phyloP scores from a whole-genome alignment of 2,888 invertebrate genomes.

The Pseudeuparius sepicola region DNA sequence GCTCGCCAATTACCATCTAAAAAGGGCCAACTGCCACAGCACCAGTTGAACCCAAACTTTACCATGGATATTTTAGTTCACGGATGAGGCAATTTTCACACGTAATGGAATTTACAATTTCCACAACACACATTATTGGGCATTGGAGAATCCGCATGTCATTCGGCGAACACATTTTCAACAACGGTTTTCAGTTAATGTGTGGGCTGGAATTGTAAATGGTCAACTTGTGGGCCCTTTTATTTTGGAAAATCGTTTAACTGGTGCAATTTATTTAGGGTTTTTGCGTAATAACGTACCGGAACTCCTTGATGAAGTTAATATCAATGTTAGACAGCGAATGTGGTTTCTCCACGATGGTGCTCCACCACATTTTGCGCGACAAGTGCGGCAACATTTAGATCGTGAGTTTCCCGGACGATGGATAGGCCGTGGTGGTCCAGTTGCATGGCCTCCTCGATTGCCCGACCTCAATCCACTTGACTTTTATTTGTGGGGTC shows the following conservation, averaged over 20 bases:
- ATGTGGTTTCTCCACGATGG: slow-evolving; percentile 2
- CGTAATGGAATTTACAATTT: slow-evolving; percentile 1
- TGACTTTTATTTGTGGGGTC: slow-evolving; percentile 1
- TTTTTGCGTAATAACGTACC: slow-evolving; percentile 2
- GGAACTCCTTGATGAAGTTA: slow-evolving; percentile 1
- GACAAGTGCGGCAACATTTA: too few relatives aligned
- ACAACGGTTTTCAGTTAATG: slow-evolving; percentile 2
- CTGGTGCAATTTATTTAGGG: background rate
- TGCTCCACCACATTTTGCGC: slow-evolving; percentile 3
- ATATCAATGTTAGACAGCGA: background rate
- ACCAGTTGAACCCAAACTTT: too few relatives aligned
- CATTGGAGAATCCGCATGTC: slow-evolving; percentile 3
- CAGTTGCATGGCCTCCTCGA: background rate
- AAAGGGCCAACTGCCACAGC: too few relatives aligned
- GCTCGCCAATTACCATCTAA: too few relatives aligned
- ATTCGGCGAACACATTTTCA: slow-evolving; percentile 2
- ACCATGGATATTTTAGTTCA: too few relatives aligned
- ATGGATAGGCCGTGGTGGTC: too few relatives aligned
- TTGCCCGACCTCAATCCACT: slow-evolving; percentile 3
- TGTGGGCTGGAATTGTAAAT: slow-evolving; percentile 1
- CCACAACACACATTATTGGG: slow-evolving; percentile 1
- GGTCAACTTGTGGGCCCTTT: background rate
- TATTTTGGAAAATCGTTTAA: slow-evolving; percentile 2
- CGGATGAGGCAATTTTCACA: too few relatives aligned
- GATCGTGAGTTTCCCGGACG: slow-evolving; percentile 2